Base-by-base conservation (phyloP, 2,888 invertebrate genomes). In the Nysson spinosus region DNA sequence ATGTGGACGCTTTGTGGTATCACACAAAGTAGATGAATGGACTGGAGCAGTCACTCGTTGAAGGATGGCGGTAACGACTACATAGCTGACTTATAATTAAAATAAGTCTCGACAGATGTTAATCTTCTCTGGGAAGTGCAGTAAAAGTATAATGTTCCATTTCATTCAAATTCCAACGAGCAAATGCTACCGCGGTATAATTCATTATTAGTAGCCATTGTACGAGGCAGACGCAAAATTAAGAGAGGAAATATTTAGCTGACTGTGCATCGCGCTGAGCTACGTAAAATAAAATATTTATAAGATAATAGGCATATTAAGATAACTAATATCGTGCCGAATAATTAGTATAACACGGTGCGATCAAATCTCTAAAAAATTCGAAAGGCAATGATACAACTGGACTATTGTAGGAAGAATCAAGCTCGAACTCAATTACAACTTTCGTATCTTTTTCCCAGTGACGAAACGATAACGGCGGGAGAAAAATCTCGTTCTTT, bases 391-490 rank as follows among this genome's bases (percentile, higher is more conserved):
- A 32, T 14, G 24, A 30, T 22, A 30, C 47, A 37, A 26, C 17
- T 20, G n/a, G n/a, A 11, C 42, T 42, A 19, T 60, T 16, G 47
- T 16, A 52, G 42, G 47, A 32, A 12, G 52, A 75, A 71, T 71
- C 62, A 52, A 60, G 49, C 9, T n/a, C 30, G 34, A 51, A 49
- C 22, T 51, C 60, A 62, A 66, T 64, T 67, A 50, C 39, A 62
- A 61, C 55, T 56, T 58, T 54, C 44, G 5, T 51, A 20, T 46
- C 44, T 39, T 55, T 30, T 47, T 51, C 47, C 20, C 40, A n/a
- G 26, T 22, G 26, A 7, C 16, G 51, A 43, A 51, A 55, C 65
- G 63, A 63, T 62, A 65, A 54, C 68, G 43, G 43, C 39, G 46
- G 32, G 40, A 44, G 44, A 55, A 49, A 65, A 57, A 64, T 71